Evolutionary conservation across 1,140 invertebrate genomes (phyloP).

Genomic region (Rhagoletis zephyria): DNA sequence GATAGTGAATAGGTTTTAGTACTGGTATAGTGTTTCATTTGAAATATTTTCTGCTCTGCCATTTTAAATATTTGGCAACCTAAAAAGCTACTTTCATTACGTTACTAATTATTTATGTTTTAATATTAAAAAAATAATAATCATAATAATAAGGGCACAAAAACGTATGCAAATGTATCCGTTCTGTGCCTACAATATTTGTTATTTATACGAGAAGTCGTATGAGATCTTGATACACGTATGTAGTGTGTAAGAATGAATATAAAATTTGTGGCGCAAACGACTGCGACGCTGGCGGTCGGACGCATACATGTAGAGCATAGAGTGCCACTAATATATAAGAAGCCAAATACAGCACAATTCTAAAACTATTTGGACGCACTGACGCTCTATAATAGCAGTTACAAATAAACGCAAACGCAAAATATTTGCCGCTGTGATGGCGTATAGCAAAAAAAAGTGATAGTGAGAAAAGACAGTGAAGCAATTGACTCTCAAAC

Average conservation of each 20-base stretch:
- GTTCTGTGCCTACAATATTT: slow-evolving; percentile 19
- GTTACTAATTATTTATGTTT: slow-evolving; percentile 16
- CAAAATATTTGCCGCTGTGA: not conserved
- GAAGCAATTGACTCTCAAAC: no score
- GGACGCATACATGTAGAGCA: not conserved
- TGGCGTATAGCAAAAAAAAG: not conserved
- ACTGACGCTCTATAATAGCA: not conserved
- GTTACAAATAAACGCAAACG: not conserved
- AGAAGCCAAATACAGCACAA: not conserved
- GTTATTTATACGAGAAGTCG: slow-evolving; percentile 48
- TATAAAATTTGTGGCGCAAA: not conserved
- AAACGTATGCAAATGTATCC: not conserved
- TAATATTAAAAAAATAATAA: slow-evolving; percentile 12
- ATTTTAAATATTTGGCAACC: slow-evolving; percentile 10
- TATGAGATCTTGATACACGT: slow-evolving; percentile 41
- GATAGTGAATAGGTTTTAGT: slow-evolving; percentile 1
- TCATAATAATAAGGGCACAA: not conserved
- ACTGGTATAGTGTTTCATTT: slow-evolving; percentile 5
- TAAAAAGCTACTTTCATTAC: slow-evolving; percentile 25
- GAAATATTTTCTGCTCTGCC: not conserved
- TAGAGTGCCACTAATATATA: no score
- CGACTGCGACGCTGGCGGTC: not conserved
- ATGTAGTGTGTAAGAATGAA: slow-evolving; percentile 33
- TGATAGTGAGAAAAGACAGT: no score
- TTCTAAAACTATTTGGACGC: not conserved